Evolutionary conservation across 2,113 vertebrate species (phyloP).

Genomic region (Solea senegalensis): DNA sequence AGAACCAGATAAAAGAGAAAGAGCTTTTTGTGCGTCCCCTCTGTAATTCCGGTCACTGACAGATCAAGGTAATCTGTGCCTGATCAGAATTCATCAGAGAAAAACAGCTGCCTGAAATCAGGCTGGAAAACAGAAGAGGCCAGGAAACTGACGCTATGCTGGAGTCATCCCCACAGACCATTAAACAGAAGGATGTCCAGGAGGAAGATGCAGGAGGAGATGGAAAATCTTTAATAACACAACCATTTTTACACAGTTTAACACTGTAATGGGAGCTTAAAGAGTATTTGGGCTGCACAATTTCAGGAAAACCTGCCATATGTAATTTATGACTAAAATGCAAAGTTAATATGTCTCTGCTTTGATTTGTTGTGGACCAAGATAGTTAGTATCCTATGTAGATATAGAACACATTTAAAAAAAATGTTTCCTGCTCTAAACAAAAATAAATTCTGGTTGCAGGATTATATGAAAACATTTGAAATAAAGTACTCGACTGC

Average conservation of each 20-base stretch:
- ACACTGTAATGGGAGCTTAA: background rate
- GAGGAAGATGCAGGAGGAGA: conserved; percentile 17
- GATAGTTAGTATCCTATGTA: too few relatives aligned
- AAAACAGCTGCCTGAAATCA: conserved; percentile 67
- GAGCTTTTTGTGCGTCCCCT: conserved; percentile 37
- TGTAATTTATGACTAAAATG: too few relatives aligned
- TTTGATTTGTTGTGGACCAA: too few relatives aligned
- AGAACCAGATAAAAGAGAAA: conserved; percentile 46
- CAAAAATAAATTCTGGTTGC: too few relatives aligned
- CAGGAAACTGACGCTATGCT: conserved; percentile 52
- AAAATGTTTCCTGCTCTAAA: too few relatives aligned
- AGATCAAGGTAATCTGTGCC: conserved; percentile 69
- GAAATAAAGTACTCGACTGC: too few relatives aligned
- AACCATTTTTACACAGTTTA: background rate
- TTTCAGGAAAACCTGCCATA: too few relatives aligned
- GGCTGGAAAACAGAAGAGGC: conserved; percentile 38
- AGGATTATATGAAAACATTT: too few relatives aligned
- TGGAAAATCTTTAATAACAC: conserved; percentile 32
- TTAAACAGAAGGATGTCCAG: conserved; percentile 58
- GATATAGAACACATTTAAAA: too few relatives aligned
- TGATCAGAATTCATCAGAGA: conserved; percentile 59
- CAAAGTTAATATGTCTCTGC: too few relatives aligned
- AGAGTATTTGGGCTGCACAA: too few relatives aligned
- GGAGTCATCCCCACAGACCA: conserved; percentile 48
- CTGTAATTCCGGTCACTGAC: conserved; percentile 58